Evolutionary conservation across 2,797 vertebrate species (phyloP).

Genomic region (Eremophila alpestris): DNA sequence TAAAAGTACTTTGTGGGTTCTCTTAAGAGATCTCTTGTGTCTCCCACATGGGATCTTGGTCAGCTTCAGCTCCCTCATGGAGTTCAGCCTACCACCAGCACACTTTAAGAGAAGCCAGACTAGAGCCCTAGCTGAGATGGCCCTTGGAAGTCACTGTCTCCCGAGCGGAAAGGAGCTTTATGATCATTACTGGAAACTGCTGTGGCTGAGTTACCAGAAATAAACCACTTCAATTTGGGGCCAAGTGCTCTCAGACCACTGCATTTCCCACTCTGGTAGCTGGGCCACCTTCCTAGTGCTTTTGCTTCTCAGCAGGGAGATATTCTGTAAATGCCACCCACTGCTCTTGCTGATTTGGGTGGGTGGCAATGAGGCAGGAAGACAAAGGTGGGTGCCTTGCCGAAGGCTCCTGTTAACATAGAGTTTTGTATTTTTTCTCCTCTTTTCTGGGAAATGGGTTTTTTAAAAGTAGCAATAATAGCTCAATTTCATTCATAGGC

Average conservation of each 20-base stretch:
- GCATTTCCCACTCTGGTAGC: conserved; percentile 14
- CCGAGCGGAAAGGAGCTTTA: conserved; percentile 9
- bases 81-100: neutral
- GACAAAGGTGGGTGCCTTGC: conserved; percentile 17
- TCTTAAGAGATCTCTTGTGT: conserved; percentile 28
- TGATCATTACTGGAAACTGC: conserved; percentile 59
- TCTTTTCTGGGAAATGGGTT: conserved; percentile 19
- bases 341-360: conserved; percentile 12
- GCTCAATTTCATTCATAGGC: neutral
- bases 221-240: conserved; percentile 35
- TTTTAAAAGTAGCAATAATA: conserved; percentile 29
- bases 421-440: neutral
- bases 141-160: conserved; percentile 17
- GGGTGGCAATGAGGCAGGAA: conserved; percentile 27
- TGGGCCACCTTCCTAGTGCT: conserved; percentile 22
- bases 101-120: conserved; percentile 9
- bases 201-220: conserved; percentile 64
- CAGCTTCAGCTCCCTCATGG: neutral
- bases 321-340: conserved; percentile 14
- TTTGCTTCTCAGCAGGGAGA: conserved; percentile 10
- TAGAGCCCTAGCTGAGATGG: neutral
- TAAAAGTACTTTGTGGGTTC: neutral
- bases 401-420: neutral
- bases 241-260: conserved; percentile 31
- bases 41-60: neutral